These are phyloP conservation scores for Balearica regulorum DNA, from an alignment of 2,797 vertebrate species.

Conservation along the genomic window DNA sequence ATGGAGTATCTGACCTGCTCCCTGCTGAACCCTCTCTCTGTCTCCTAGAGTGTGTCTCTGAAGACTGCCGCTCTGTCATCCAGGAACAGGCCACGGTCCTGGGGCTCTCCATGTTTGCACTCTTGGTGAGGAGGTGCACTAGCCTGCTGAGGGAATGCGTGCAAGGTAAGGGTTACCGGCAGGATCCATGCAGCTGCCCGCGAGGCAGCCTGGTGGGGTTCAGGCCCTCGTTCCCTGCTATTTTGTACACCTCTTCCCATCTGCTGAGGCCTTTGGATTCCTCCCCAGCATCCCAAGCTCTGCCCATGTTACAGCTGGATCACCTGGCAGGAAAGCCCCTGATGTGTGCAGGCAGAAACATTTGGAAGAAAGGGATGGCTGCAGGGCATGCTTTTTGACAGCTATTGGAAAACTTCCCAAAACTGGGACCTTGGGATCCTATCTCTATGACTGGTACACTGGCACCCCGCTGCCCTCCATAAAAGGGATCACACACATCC, in stretches of 20 bases:
- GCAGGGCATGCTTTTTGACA: not conserved
- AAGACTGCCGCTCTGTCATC: constrained; percentile 85
- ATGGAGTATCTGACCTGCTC: not conserved
- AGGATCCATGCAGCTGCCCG: not conserved
- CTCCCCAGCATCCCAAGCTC: not conserved
- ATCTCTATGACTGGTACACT: not conserved
- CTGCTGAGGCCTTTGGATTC: not conserved
- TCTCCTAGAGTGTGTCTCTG: constrained; percentile 73
- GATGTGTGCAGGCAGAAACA: not conserved
- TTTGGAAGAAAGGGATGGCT: not conserved
- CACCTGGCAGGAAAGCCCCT: not conserved
- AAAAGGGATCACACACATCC: not conserved
- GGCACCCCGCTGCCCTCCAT: not conserved
- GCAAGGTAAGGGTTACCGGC: constrained; percentile 61
- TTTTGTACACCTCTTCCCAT: not conserved
- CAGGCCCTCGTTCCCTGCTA: not conserved
- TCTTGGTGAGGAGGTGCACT: constrained; percentile 90
- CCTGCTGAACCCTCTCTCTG: constrained; percentile 11
- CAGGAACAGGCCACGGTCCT: constrained; percentile 91
- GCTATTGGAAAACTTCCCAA: not conserved
- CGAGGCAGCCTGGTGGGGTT: not conserved
- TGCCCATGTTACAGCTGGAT: not conserved
- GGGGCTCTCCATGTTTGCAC: constrained; percentile 91
- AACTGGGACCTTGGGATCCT: not conserved
- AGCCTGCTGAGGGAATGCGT: constrained; percentile 81